These are phyloP conservation scores for Daphoenositta chrysoptera DNA, from an alignment of 2,113 vertebrate species.

Conservation along the genomic window DNA sequence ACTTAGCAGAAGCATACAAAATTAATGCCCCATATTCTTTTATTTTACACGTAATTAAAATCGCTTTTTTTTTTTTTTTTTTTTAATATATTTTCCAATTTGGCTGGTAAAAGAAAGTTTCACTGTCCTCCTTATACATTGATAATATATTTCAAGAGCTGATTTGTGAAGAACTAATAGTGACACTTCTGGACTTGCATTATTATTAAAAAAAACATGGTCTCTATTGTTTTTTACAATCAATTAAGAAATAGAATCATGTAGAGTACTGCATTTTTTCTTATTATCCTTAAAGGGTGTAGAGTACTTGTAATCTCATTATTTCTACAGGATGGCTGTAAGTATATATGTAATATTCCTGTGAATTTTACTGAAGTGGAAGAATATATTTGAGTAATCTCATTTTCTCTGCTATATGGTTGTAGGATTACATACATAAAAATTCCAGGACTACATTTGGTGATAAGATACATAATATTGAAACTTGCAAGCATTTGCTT, in stretches of 20 bases:
- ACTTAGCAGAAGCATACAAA: not conserved
- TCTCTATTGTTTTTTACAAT: conserved; percentile 36
- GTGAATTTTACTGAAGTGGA: conserved; percentile 39
- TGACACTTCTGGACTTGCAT: not conserved
- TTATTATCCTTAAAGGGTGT: conserved; percentile 7
- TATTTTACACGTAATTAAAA: not conserved
- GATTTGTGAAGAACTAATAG: not conserved
- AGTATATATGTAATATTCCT: conserved; percentile 49
- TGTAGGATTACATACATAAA: conserved; percentile 13
- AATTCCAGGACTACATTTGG: not conserved
- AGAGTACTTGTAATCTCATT: conserved; percentile 55
- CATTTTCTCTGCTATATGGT: conserved; percentile 49
- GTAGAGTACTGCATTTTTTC: not conserved
- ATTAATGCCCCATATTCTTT: not conserved
- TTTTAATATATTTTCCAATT: not conserved
- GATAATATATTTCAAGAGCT: not conserved
- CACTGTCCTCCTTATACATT: not conserved
- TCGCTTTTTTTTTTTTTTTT: not conserved
- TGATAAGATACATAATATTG: not conserved
- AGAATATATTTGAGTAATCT: conserved; percentile 25
- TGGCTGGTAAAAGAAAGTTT: not conserved
- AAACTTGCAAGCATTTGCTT: not conserved
- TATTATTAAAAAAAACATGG: not conserved
- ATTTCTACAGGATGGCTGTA: conserved; percentile 5
- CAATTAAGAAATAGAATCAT: conserved; percentile 50